Conservation (phyloP, 2,113 vertebrate genomes). For the Ivindomyrus marchei region DNA sequence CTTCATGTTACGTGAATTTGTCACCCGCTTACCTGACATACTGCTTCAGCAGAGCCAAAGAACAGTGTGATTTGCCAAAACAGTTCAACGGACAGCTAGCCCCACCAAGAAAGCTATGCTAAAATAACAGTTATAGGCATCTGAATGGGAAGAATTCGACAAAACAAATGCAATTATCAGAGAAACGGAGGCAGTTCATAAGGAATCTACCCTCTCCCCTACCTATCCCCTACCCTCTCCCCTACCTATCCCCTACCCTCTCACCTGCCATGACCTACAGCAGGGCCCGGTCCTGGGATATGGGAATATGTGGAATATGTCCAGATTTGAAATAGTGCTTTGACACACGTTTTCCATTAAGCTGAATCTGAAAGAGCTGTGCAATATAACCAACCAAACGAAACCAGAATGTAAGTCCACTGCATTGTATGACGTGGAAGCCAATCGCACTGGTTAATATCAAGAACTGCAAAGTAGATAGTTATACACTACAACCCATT, state of each 20-base stretch:
- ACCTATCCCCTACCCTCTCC: conserved; percentile 30
- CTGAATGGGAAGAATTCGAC: conserved; percentile 35
- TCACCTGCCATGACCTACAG: conserved; percentile 20
- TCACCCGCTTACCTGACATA: not conserved
- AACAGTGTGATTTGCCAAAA: not conserved
- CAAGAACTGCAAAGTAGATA: not conserved
- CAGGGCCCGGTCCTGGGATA: conserved; percentile 11
- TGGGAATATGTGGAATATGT: not conserved
- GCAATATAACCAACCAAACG: not conserved
- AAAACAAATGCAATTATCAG: conserved; percentile 43
- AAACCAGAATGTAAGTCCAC: not conserved
- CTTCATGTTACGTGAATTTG: not conserved
- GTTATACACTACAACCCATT: not conserved
- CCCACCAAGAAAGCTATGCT: not conserved
- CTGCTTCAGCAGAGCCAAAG: not conserved
- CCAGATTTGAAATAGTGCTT: not conserved
- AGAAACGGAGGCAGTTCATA: not conserved
- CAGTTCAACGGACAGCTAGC: not conserved
- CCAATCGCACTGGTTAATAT: not conserved
- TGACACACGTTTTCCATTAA: not conserved
- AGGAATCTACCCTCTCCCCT: conserved; percentile 39
- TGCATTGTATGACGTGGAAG: not conserved
- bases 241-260: not conserved
- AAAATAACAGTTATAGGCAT: not conserved
- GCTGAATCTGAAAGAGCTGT: not conserved